Base-by-base conservation (phyloP, 2,113 vertebrate genomes). In the Pseudolaguvia tuberculata region DNA sequence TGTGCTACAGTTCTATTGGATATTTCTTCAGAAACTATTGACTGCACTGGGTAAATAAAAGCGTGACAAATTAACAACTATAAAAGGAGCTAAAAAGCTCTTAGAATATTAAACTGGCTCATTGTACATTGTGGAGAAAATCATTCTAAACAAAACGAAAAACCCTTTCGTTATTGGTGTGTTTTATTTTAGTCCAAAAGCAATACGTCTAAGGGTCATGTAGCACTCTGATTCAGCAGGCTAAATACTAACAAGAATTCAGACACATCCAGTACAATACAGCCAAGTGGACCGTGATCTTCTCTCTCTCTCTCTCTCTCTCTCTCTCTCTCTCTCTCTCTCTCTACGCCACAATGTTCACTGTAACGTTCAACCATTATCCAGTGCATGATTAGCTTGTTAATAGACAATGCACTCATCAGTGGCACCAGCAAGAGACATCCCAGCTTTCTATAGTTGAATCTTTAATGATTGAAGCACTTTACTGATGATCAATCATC, bases 201-300 rank as follows among this genome's bases (percentile, higher is more conserved):
- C 86, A 88, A 89, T 91, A 88, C 77, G 83, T 87, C 85, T 88
- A 88, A 90, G 87, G 85, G 85, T 88, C 86, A 85, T 83, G 81
- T 85, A 84, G 79, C 74, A 57, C 81, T 85, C 86, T 82, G 88
- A 89, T 88, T 88, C 88, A 87, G 88, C 87, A 88, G 75, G 71
- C 82, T 74, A 83, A 82, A 82, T 45, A 68, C 82, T 85, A 84
- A 85, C 82, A 69, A 82, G 81, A 87, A 79, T 70, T 81, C 65
- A 79, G 51, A 11, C 1, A 11, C 20, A 14, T 27, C 52, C 13
- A 51, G 50, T 72, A 76, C 52, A 65, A 50, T 76, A 45, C 67
- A 76, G 69, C 70, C 4, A 50, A 69, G 17, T 72, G 79, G 78
- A 78, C 72, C 73, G 78, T 25, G 70, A 79, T 70, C 75, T 88